phyloP scores from a whole-genome alignment of 1,140 invertebrate species.

The Caenorhabditis remanei region DNA sequence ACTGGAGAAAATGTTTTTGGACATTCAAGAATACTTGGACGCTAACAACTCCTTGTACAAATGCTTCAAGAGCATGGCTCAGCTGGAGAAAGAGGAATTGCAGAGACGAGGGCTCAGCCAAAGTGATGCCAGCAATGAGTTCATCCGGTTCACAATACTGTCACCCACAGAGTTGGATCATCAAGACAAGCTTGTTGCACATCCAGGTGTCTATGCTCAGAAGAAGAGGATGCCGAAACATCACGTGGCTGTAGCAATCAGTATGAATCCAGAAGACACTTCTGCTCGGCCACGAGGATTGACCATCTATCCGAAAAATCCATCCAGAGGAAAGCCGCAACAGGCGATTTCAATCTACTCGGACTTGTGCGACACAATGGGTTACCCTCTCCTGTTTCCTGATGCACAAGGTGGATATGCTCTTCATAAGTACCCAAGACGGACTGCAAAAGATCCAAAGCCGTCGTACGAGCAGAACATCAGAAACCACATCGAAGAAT shows the following conservation, averaged over 20 bases:
- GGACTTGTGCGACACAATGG: neutral
- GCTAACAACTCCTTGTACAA: neutral
- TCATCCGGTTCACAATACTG: neutral
- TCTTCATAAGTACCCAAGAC: neutral
- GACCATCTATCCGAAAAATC: neutral
- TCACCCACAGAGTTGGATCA: neutral
- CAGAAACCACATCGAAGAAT: no score
- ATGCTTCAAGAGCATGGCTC: neutral
- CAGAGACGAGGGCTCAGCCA: neutral
- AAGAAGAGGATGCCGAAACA: neutral
- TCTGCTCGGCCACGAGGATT: neutral
- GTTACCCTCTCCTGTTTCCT: neutral
- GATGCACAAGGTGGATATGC: neutral
- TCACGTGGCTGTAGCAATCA: neutral
- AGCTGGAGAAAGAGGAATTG: neutral
- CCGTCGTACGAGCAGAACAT: no score
- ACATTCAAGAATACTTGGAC: slow-evolving; percentile 5
- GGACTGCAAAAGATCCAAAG: neutral
- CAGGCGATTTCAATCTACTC: neutral
- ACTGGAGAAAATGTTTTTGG: neutral
- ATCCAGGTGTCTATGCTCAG: neutral
- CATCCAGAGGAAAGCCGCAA: neutral
- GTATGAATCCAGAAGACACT: neutral
- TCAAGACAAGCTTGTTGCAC: neutral
- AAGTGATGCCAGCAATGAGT: neutral